These are phyloP conservation scores for Melanotaenia boesemani DNA, from an alignment of 2,797 vertebrate genomes.

Conservation along the genomic window DNA sequence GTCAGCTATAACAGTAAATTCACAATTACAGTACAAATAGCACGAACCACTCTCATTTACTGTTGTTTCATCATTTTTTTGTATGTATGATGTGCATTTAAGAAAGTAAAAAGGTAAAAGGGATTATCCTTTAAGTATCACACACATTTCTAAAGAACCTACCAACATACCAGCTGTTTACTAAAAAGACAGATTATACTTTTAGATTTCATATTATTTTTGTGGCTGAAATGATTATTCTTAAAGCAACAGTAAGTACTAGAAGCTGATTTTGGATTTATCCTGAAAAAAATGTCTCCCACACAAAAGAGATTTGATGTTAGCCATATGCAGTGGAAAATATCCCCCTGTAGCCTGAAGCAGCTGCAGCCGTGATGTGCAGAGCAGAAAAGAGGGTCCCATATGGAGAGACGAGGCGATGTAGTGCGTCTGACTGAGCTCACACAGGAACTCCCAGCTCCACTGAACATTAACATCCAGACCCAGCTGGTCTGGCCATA, in stretches of 20 bases:
- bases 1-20: conserved; percentile 1
- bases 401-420: conserved; percentile 74
- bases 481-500: conserved; percentile 73
- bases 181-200: too few species aligned
- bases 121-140: not conserved
- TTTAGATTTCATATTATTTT: too few species aligned
- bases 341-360: conserved; percentile 53
- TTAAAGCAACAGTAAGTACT: not conserved
- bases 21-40: not conserved
- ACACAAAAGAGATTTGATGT: conserved; percentile 9
- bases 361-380: conserved; percentile 45
- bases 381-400: conserved; percentile 66
- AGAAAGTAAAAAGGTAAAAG: not conserved
- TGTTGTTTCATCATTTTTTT: too few species aligned
- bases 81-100: not conserved
- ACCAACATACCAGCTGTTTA: too few species aligned
- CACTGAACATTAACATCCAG: conserved; percentile 78
- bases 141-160: too few species aligned
- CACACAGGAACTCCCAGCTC: conserved; percentile 68
- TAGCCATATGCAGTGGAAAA: conserved; percentile 37
- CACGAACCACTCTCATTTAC: not conserved
- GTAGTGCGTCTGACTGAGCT: conserved; percentile 72
- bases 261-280: not conserved
- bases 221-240: too few species aligned
- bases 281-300: conserved; percentile 23